phyloP scores from a whole-genome alignment of 2,113 vertebrate species.

The Sterrhoptilus dennistouni region DNA sequence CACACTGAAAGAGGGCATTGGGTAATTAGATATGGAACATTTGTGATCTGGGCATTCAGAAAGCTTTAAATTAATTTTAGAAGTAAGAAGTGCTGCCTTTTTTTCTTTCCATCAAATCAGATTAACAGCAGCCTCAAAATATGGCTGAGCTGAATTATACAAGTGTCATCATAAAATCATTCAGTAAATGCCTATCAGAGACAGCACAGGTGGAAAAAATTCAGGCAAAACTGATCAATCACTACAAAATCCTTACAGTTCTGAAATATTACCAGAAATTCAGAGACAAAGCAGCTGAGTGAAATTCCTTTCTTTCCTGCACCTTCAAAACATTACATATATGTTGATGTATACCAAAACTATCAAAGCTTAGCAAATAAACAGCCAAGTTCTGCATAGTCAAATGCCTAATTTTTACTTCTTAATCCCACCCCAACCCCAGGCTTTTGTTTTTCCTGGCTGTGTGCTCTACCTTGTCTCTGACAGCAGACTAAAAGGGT shows the following conservation, averaged over 20 bases:
- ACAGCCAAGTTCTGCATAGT: background rate
- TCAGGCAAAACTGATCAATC: background rate
- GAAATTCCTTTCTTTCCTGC: background rate
- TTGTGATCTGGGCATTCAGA: background rate
- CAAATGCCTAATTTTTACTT: background rate
- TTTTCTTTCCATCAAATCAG: background rate
- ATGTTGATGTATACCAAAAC: background rate
- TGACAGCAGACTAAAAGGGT: background rate
- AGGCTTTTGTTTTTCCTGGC: background rate
- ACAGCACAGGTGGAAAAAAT: background rate
- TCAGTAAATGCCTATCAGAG: background rate
- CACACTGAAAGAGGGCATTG: background rate
- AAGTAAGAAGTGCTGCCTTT: background rate
- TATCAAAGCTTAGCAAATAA: background rate
- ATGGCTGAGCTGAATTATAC: background rate
- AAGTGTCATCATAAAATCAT: background rate
- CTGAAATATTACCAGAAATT: background rate
- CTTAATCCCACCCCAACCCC: background rate
- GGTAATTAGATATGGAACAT: conserved; percentile 15
- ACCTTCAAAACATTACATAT: background rate
- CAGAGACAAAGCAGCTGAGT: accelerated
- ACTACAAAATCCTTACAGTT: background rate
- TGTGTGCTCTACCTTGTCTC: background rate
- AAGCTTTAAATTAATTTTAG: conserved; percentile 27
- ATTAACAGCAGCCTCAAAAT: background rate